phyloP scores from a whole-genome alignment of 2,888 invertebrate genomes.

The Leptura quadrifasciata region DNA sequence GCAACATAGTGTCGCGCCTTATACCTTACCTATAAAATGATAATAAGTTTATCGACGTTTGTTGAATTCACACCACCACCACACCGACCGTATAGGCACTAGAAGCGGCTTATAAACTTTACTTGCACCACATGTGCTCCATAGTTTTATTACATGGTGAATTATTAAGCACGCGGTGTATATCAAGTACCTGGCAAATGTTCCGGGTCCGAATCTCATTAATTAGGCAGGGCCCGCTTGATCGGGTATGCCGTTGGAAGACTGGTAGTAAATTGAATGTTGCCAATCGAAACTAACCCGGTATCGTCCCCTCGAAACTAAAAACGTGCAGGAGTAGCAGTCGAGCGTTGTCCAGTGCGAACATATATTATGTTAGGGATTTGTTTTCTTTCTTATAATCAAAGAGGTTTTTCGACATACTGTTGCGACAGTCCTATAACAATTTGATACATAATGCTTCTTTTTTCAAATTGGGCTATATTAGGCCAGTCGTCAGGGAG shows the following conservation, averaged over 20 bases:
- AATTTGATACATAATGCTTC: no score
- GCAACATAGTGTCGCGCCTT: background rate
- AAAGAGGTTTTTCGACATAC: no score
- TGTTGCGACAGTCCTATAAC: no score
- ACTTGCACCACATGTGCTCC: background rate
- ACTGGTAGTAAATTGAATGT: conserved; percentile 21
- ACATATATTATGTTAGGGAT: no score
- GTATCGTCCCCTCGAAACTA: background rate
- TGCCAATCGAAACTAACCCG: background rate
- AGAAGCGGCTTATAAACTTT: conserved; percentile 19
- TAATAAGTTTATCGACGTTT: conserved; percentile 5
- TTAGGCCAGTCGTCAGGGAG: no score
- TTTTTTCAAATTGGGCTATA: no score
- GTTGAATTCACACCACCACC: conserved; percentile 1
- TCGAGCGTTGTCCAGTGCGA: no score
- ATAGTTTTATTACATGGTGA: conserved; percentile 8
- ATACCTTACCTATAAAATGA: background rate
- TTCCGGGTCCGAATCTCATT: conserved; percentile 26
- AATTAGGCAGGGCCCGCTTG: conserved; percentile 27
- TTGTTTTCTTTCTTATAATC: no score
- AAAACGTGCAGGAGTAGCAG: background rate
- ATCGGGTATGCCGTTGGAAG: conserved; percentile 19
- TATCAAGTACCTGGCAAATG: conserved; percentile 32
- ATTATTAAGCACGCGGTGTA: conserved; percentile 33
- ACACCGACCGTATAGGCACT: background rate